Conservation (phyloP, 2,113 vertebrate species). For the Poeciliopsis occidentalis region DNA sequence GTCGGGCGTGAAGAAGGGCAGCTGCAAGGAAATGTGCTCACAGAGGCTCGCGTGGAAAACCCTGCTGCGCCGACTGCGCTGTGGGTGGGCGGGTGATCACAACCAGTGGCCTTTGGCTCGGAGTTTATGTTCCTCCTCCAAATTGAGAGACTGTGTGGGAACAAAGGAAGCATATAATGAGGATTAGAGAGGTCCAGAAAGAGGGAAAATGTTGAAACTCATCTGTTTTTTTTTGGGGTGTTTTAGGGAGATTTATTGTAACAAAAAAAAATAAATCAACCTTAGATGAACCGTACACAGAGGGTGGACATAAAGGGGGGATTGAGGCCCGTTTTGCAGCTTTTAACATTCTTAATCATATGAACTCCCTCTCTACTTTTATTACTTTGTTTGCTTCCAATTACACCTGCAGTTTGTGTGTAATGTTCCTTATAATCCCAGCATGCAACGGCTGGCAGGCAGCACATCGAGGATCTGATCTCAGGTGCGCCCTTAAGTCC, state of each 20-base stretch:
- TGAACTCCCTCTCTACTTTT: conserved; percentile 46
- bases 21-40: conserved; percentile 5
- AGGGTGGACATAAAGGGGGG: conserved; percentile 34
- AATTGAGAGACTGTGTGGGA: conserved; percentile 36
- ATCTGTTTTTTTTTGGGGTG: conserved; percentile 8
- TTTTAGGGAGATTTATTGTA: conserved; percentile 8
- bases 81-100: conserved; percentile 50
- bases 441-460: conserved; percentile 43
- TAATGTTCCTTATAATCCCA: conserved; percentile 50
- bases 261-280: conserved; percentile 17
- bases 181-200: conserved; percentile 22
- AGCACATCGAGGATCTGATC: conserved; percentile 60
- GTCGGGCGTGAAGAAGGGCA: not conserved
- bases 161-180: conserved; percentile 24
- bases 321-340: conserved; percentile 3
- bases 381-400: conserved; percentile 27
- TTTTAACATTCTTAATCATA: not conserved
- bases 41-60: conserved; percentile 36
- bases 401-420: conserved; percentile 45
- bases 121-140: conserved; percentile 67
- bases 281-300: conserved; percentile 15
- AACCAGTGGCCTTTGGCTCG: conserved; percentile 63
- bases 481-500: conserved; percentile 61
- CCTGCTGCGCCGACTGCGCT: conserved; percentile 15
- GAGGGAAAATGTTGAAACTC: conserved; percentile 9